These are phyloP conservation scores for Perccottus glenii DNA, from an alignment of 2,113 vertebrate species.

Conservation along the genomic window DNA sequence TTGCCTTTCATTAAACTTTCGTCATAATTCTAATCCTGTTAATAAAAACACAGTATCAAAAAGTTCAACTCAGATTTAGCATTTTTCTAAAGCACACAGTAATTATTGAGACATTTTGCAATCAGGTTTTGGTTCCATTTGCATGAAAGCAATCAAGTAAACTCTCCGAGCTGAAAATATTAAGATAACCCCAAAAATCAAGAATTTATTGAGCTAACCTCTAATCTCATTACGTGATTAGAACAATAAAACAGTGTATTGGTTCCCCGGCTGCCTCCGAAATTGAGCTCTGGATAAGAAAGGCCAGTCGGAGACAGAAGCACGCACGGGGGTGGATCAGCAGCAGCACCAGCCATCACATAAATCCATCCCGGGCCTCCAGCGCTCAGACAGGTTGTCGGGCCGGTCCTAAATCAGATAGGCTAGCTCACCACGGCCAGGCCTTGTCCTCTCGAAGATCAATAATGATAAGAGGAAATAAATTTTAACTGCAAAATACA, in stretches of 20 bases:
- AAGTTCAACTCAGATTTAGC: slow-evolving; percentile 21
- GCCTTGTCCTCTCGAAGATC: slow-evolving; percentile 64
- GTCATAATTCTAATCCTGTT: slow-evolving; percentile 42
- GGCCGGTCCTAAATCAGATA: slow-evolving; percentile 60
- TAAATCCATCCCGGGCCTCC: slow-evolving; percentile 56
- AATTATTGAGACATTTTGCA: slow-evolving; percentile 60
- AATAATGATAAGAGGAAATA: slow-evolving; percentile 63
- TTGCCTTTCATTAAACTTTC: slow-evolving; percentile 21
- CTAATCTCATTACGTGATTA: slow-evolving; percentile 58
- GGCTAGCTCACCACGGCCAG: slow-evolving; percentile 47
- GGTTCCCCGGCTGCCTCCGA: slow-evolving; percentile 37
- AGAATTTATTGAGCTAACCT: slow-evolving; percentile 46
- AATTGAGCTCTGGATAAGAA: slow-evolving; percentile 40
- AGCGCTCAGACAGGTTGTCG: slow-evolving; percentile 53
- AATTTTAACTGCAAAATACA: slow-evolving; percentile 51
- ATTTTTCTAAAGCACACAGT: slow-evolving; percentile 42
- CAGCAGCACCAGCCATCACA: slow-evolving; percentile 26
- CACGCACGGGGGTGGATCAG: slow-evolving; percentile 28
- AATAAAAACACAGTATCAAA: slow-evolving; percentile 31
- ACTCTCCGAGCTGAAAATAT: slow-evolving; percentile 45
- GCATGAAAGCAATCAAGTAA: slow-evolving; percentile 54
- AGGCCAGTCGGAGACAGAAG: slow-evolving; percentile 29
- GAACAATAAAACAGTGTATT: slow-evolving; percentile 16
- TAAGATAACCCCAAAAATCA: slow-evolving; percentile 30
- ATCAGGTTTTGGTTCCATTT: slow-evolving; percentile 39